A percentile compares a stretch with the other conserved stretches of the same genome.
phyloP scores from a whole-genome alignment of 35 echinoderm and acorn worm genomes.

The Lytechinus variegatus region DNA sequence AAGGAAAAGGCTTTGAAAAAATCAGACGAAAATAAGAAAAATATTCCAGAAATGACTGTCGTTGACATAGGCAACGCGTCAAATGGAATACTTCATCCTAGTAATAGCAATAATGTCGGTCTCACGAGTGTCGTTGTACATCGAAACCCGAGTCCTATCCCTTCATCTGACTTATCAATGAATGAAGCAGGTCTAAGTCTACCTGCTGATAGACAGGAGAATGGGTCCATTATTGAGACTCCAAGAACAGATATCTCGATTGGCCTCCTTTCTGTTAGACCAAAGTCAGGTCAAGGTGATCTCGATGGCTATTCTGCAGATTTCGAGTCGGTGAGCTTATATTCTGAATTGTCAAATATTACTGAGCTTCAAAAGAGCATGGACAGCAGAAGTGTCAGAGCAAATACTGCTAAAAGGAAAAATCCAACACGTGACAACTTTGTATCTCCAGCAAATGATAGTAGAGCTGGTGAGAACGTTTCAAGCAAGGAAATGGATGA shows the following conservation, averaged over 20 bases:
- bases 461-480: not conserved
- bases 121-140: slow-evolving; percentile 1
- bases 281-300: not conserved
- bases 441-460: not conserved
- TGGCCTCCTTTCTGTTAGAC: not conserved
- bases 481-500: not conserved
- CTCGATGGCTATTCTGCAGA: not conserved
- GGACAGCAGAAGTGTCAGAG: not conserved
- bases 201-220: not conserved
- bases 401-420: not conserved
- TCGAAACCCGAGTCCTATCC: not conserved
- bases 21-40: not conserved
- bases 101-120: not conserved
- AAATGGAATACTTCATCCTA: not conserved
- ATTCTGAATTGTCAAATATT: not conserved
- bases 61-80: not conserved
- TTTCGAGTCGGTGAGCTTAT: slow-evolving; percentile 28
- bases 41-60: not conserved
- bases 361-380: not conserved
- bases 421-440: not conserved
- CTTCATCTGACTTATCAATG: not conserved
- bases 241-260: not conserved
- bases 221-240: not conserved
- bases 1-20: not conserved
- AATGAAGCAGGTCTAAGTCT: not conserved